Base-by-base conservation (phyloP, 2,113 vertebrate species). In the Beaufortia kweichowensis region DNA sequence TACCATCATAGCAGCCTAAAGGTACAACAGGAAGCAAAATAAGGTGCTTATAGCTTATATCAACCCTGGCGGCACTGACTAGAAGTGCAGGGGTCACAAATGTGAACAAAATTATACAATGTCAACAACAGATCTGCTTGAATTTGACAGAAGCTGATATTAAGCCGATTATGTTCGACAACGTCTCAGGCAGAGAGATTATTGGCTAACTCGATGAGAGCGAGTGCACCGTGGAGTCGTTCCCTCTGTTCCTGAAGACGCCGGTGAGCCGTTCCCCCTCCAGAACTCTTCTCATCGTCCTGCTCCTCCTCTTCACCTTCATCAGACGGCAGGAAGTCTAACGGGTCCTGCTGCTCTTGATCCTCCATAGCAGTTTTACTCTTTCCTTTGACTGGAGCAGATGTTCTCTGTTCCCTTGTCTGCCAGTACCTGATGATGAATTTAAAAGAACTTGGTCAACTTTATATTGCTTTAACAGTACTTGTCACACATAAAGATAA, bases 31-130 rank as follows among this genome's bases (percentile, higher is more conserved):
- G 71, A 96, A 95, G 95, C 94, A 93, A 86, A 83, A 91, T 98
- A 99, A 99, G 97, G 97, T 99, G 97, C 97, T 95, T 84, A 89
- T 95, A 96, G 95, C 94, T 96, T 95, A 93, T 93, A 92, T 92
- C 88, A 85, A 82, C 88, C 86, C 77, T 12, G 46, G 55, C n/a
- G 41, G 46, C 24, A 62, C 23, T 21, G 24, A 65, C 48, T 33
- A 23, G 31, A 70, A 41, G 50, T 72, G 62, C 64, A 35, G n/a
- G 78, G 75, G 69, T 74, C 71, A 41, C n/a, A 23, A 23, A 50
- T 3, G 43, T 26, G 70, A 39, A 10, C 29, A 61, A 65, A 71
- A 60, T 60, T 50, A 12, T 8, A 35, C 33, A 9, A 39, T 10
- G 9, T 1, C 29, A 9, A 33, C 63, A 5, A 10, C 28, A 60